Evolutionary conservation across 2,888 invertebrate genomes (phyloP).

Genomic region (Trissolcus brochymenae): DNA sequence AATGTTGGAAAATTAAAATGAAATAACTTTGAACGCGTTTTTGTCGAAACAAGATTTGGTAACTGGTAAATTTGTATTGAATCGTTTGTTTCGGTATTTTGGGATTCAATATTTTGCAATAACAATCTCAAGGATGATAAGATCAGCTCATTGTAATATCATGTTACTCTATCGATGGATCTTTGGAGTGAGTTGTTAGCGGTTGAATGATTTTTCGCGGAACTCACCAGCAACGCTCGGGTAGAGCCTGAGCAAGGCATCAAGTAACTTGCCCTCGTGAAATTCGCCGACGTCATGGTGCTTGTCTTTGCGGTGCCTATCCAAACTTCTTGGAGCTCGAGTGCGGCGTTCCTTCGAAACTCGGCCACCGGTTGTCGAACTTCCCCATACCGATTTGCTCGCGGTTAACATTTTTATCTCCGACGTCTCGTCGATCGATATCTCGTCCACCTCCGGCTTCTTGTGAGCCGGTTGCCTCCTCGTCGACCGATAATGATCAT

Average conservation of each 20-base stretch:
- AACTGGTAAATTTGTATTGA: too few relatives aligned
- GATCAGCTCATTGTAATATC: slow-evolving; percentile 25
- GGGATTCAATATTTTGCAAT: neutral
- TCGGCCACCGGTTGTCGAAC: slow-evolving; percentile 80
- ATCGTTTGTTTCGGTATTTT: too few relatives aligned
- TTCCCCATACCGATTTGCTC: slow-evolving; percentile 78
- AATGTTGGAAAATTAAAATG: too few relatives aligned
- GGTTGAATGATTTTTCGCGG: slow-evolving; percentile 29
- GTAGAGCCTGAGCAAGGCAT: slow-evolving; percentile 84
- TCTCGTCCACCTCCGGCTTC: slow-evolving; percentile 84
- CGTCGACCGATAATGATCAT: slow-evolving; percentile 68
- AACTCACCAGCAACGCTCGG: slow-evolving; percentile 82
- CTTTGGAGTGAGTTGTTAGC: slow-evolving; percentile 32
- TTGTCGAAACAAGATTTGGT: too few relatives aligned
- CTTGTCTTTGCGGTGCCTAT: slow-evolving; percentile 77
- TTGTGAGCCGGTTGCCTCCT: slow-evolving; percentile 81
- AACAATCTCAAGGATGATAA: neutral
- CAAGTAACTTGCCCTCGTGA: slow-evolving; percentile 88
- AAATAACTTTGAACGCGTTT: too few relatives aligned
- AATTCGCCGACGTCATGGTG: slow-evolving; percentile 84
- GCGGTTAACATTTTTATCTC: slow-evolving; percentile 77
- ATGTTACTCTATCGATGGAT: slow-evolving; percentile 32
- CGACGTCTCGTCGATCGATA: slow-evolving; percentile 77
- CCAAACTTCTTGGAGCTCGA: slow-evolving; percentile 74
- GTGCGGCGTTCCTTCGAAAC: slow-evolving; percentile 79